Evolutionary conservation across 2,888 invertebrate species (phyloP), one percentile per base, ranked within the genome.

Genomic region (Eupithecia insigniata): DNA sequence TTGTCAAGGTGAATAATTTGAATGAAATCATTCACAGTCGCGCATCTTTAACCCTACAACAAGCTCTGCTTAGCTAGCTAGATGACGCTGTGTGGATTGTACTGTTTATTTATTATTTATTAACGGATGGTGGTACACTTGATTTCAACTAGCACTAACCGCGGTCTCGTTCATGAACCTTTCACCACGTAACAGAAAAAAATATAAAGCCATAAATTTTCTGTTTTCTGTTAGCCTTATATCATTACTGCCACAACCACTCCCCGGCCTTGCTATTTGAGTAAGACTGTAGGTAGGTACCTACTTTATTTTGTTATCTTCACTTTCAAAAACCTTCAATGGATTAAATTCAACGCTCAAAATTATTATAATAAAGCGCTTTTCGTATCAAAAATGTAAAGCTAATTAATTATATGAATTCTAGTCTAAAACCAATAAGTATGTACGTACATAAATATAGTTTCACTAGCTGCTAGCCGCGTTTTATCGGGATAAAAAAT

Each of bases 291-390:
- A 26, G 22, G 22, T 46, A 51, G 22, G 12, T 26, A 55, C 26
- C 51, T 46, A 46, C 58, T 3, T 26, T 26, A 55, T 26, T 26
- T 55, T 26, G 55, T 51, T 55, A 5, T 60, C 30, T 60, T 18
- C 18, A 30, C 60, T 28, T 60, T 60, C 60, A 60, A 60, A 60
- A 60, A 60, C 60, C 60, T 60, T 60, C 60, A 30, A 10, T 18
- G 30, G 16, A 60, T 30, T 58, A 10, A 16, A 43, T 43, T 18
- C 43, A 43, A 43, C 43, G 18, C 43, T 43, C 43, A 43, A 43
- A 43, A 43, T 18, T 43, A n/a, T 43, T n/a, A n/a, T n/a, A 43
- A n/a, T 16, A 0, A 43, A 7, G n/a, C 6, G 39, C 39, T 43
- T 43, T 36, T 43, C 3, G 16, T 14, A 39, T n/a, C n/a, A 14